Percentiles rank a stretch among this genome's conserved stretches.
These are phyloP conservation scores for Acholoe squamosa DNA, from an alignment of 2,888 invertebrate genomes.

Conservation along the genomic window DNA sequence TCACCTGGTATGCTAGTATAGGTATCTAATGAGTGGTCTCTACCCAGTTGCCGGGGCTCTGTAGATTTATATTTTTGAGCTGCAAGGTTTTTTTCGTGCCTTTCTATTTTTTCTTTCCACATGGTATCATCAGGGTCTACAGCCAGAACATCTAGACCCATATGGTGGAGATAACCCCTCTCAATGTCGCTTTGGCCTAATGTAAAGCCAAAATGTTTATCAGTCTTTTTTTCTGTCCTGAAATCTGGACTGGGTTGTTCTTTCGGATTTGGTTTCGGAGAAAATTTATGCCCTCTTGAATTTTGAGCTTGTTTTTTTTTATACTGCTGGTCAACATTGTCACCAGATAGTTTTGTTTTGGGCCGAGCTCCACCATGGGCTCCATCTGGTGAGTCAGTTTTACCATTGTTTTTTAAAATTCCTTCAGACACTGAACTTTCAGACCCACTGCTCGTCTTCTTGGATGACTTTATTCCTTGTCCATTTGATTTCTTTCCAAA, in stretches of 20 bases:
- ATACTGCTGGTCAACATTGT: not conserved
- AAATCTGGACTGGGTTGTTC: not conserved
- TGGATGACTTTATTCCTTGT: constrained; percentile 12
- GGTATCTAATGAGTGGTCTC: not conserved
- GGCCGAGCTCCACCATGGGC: constrained; percentile 34
- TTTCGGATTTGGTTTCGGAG: not conserved
- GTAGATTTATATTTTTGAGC: not conserved
- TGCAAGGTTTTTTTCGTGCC: not conserved
- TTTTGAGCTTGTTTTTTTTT: constrained; percentile 35
- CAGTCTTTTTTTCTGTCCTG: constrained; percentile 20
- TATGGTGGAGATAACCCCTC: constrained; percentile 27
- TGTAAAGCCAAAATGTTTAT: constrained; percentile 30
- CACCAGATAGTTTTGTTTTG: not conserved
- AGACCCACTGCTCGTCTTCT: not conserved
- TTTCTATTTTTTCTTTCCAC: constrained; percentile 32
- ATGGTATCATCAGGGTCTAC: constrained; percentile 40
- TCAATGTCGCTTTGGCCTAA: constrained; percentile 45
- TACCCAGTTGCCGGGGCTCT: no score
- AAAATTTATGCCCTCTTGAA: not conserved
- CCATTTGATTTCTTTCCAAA: constrained; percentile 46
- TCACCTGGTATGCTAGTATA: not conserved
- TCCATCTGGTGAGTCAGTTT: not conserved
- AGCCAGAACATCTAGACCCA: constrained; percentile 20
- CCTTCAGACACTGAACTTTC: not conserved
- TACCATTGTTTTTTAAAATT: constrained; percentile 45